Evolutionary conservation across 2,888 invertebrate genomes (phyloP).

Genomic region (Troglohyphantes excavatus): DNA sequence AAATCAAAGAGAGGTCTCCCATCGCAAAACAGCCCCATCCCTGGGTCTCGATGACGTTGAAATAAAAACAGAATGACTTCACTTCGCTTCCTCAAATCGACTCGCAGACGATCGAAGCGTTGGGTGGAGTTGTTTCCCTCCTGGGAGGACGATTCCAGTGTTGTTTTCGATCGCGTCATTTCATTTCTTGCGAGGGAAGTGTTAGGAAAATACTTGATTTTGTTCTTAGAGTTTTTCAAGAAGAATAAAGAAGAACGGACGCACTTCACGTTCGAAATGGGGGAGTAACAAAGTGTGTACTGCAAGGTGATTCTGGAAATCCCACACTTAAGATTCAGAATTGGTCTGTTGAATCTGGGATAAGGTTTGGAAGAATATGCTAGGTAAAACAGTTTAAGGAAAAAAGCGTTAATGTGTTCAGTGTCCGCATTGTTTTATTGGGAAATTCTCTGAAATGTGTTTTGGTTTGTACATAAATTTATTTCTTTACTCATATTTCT

Average conservation of each 20-base stretch:
- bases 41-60: constrained; percentile 22
- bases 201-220: constrained; percentile 12
- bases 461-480: too few species aligned
- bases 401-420: too few species aligned
- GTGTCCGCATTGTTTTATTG: too few species aligned
- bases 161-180: constrained; percentile 36
- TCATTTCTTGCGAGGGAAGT: constrained; percentile 23
- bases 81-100: constrained; percentile 38
- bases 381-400: too few species aligned
- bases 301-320: background rate
- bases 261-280: background rate
- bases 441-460: too few species aligned
- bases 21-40: constrained; percentile 10
- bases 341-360: too few species aligned
- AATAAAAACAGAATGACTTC: constrained; percentile 47
- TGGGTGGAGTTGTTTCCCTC: constrained; percentile 32
- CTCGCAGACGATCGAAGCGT: constrained; percentile 34
- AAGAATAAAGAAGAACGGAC: background rate
- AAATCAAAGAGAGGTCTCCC: constrained; percentile 46
- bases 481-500: too few species aligned
- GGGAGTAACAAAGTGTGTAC: background rate
- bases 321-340: background rate
- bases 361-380: too few species aligned
- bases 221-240: background rate
- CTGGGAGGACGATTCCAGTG: constrained; percentile 32